Evolutionary conservation across 2,888 invertebrate genomes (phyloP).

Genomic region (Emesis castigata): DNA sequence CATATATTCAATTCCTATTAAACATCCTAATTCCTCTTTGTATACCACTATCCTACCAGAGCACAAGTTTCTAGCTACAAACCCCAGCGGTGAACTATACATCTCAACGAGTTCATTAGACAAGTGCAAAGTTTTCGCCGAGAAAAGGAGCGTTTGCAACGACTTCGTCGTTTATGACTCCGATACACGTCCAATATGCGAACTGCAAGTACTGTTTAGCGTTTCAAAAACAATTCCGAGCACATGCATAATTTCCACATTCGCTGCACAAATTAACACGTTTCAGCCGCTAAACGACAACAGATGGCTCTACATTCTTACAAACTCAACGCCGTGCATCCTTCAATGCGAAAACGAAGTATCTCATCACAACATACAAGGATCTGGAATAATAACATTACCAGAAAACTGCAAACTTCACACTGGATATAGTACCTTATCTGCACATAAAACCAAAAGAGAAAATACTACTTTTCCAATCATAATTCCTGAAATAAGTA

Average conservation of each 20-base stretch:
- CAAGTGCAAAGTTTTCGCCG: background rate
- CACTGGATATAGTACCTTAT: constrained; percentile 58
- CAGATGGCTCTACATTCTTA: constrained; percentile 57
- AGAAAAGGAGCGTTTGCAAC: constrained; percentile 50
- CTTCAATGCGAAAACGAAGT: constrained; percentile 50
- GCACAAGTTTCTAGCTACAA: background rate
- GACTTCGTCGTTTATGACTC: constrained; percentile 54
- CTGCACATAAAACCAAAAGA: constrained; percentile 39
- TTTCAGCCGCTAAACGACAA: constrained; percentile 52
- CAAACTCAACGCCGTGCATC: constrained; percentile 37
- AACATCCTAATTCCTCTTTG: constrained; percentile 64
- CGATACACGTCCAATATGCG: constrained; percentile 53
- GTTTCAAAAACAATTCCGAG: constrained; percentile 34
- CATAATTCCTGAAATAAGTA: constrained; percentile 54
- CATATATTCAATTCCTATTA: constrained; percentile 67
- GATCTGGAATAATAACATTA: constrained; percentile 49
- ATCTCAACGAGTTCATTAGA: background rate
- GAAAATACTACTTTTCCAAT: constrained; percentile 56
- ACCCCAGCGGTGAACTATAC: background rate
- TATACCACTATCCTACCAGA: constrained; percentile 46
- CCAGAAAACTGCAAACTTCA: constrained; percentile 50
- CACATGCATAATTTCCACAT: constrained; percentile 57
- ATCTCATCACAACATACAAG: constrained; percentile 41
- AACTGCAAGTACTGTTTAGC: constrained; percentile 46
- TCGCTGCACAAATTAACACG: constrained; percentile 59